Base-by-base conservation (phyloP, 2,113 vertebrate genomes). In the Elachura formosa region DNA sequence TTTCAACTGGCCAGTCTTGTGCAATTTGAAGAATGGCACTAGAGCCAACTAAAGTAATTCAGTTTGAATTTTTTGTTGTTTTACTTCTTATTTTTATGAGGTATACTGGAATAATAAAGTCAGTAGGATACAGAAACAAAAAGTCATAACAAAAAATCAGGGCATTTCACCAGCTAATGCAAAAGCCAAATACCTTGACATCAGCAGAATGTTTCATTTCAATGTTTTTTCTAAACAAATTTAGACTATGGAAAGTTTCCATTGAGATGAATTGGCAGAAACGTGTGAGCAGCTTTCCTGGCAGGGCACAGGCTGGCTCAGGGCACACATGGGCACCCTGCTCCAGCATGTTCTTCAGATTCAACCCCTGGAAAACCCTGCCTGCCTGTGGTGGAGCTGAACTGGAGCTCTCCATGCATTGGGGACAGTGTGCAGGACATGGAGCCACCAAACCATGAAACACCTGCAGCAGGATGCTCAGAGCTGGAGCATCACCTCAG, bases 161-260 rank as follows among this genome's bases (percentile, higher is more conserved):
- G 86, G 71, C 2, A 2, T 84, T 87, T 94, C 95, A 95, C 67
- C 89, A 92, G 88, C 78, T 79, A 64, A 73, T 91, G 67, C 55
- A 78, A 94, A 89, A 94, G 84, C 87, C 93, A 94, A 95, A 77
- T 77, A 87, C 79, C 91, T 89, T 93, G 91, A 93, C 95, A 96
- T 91, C 87, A 94, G 84, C 91, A 94, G 93, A 96, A 93, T 69
- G 81, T 82, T 94, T 94, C 49, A 59, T 94, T 91, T 89, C 93
- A 94, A 55, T 66, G 74, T 34, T 69, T 96, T 95, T 69, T 85
- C 91, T 94, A 95, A 96, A 93, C 96, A 94, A 76, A 92, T 83
- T 76, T 20, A 79, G 78, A 20, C 62, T 89, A 85, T 87, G 87
- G 89, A 95, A 96, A 94, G 84, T 87, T 94, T 93, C 91, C 81